A percentile compares a stretch with the other conserved stretches of the same genome.
phyloP scores from a whole-genome alignment of 2,113 vertebrate genomes.

The Ictalurus punctatus region DNA sequence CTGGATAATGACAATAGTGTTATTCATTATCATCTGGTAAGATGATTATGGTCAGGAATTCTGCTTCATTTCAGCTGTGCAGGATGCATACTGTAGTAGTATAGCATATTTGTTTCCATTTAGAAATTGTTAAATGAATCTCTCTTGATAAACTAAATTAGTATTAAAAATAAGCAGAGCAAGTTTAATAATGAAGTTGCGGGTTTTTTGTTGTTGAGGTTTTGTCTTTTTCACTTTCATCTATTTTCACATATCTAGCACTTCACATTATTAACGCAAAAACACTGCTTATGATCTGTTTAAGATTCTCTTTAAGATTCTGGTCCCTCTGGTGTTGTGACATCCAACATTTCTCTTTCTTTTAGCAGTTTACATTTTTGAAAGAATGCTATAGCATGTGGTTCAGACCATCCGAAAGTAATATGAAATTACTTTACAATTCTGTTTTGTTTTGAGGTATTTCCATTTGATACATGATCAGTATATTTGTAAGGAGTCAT shows the following conservation, averaged over 20 bases:
- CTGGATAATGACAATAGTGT: background rate
- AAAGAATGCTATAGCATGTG: background rate
- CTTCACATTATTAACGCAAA: slow-evolving; percentile 13
- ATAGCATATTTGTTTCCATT: background rate
- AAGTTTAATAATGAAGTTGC: background rate
- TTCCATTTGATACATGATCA: background rate
- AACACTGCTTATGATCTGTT: background rate
- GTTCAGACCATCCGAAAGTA: background rate
- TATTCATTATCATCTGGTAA: background rate
- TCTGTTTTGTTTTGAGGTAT: background rate
- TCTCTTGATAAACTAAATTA: background rate
- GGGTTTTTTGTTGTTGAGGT: background rate
- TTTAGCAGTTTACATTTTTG: background rate
- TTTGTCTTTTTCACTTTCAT: background rate
- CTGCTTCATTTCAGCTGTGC: background rate
- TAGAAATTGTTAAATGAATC: background rate
- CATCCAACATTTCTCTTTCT: background rate
- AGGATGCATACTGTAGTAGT: background rate
- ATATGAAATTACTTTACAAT: background rate
- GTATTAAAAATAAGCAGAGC: background rate
- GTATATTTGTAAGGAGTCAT: background rate
- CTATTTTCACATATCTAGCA: slow-evolving; percentile 9
- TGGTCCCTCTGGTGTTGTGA: background rate
- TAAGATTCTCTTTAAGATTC: slow-evolving; percentile 29
- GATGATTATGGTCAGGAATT: background rate